Percentiles rank a stretch among this genome's conserved stretches.
Evolutionary conservation across 2,113 vertebrate genomes (phyloP).

Genomic region (Theristicus caerulescens): DNA sequence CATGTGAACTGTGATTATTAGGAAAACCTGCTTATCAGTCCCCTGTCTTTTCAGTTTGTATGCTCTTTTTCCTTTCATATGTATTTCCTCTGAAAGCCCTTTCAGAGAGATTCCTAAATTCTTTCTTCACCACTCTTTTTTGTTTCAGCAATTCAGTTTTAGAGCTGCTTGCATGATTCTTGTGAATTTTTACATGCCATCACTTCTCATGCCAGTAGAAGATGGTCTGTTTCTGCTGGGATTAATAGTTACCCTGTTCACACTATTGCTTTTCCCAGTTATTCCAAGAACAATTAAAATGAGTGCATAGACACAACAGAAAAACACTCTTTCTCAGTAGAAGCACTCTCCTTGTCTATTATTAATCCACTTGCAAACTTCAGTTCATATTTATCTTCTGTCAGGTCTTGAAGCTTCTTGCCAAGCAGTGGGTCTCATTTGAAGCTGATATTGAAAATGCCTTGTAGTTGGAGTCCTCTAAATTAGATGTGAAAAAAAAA

Average conservation of each 20-base stretch:
- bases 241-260: conserved; percentile 9
- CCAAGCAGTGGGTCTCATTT: not conserved
- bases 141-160: conserved; percentile 5
- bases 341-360: not conserved
- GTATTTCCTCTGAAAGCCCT: not conserved
- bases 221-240: not conserved
- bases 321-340: not conserved
- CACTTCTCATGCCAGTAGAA: conserved; percentile 21
- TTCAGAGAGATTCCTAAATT: conserved; percentile 11
- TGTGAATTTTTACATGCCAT: not conserved
- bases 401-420: not conserved
- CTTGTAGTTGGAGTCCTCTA: not conserved
- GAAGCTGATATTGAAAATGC: not conserved
- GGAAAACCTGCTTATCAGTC: not conserved
- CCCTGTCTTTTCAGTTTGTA: not conserved
- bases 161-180: conserved; percentile 18
- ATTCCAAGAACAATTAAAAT: conserved; percentile 51
- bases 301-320: not conserved
- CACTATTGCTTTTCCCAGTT: not conserved
- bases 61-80: not conserved
- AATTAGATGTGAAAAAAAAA: not conserved
- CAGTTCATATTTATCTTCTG: not conserved
- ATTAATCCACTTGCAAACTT: conserved; percentile 12
- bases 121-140: not conserved
- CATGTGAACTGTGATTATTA: not conserved